Conservation (phyloP, 92 coral and sea anemone species). For the Bergia puertoricense region DNA sequence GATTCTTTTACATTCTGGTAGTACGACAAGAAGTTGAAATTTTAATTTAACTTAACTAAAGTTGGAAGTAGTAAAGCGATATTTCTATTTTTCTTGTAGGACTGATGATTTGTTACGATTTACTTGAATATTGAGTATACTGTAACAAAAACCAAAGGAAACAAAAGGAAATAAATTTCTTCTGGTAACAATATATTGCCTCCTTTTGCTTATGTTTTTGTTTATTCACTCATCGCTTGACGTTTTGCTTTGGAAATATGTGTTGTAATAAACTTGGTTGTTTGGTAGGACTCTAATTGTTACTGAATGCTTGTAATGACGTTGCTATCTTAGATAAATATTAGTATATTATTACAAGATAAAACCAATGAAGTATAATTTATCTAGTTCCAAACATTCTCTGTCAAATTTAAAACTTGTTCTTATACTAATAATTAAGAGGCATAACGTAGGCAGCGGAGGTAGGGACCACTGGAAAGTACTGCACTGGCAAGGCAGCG, state of each 20-base stretch:
- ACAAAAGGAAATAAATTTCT: not conserved
- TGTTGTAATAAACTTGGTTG: not conserved
- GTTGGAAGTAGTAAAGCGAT: not conserved
- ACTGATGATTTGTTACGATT: not conserved
- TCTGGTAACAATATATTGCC: not conserved
- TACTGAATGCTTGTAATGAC: not conserved
- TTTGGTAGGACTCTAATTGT: not conserved
- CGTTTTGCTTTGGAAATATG: not conserved
- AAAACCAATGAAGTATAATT: too few relatives aligned
- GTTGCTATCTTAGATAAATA: not conserved
- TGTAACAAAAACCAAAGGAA: not conserved
- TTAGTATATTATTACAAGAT: not conserved
- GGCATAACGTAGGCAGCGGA: slow-evolving; percentile 10
- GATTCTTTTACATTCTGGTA: not conserved
- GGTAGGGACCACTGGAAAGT: not conserved
- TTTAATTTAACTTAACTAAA: not conserved
- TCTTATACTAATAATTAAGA: not conserved
- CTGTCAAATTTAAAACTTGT: not conserved
- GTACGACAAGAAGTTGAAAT: not conserved
- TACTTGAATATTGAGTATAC: not conserved
- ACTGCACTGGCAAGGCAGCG: slow-evolving; percentile 16
- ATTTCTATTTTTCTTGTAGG: not conserved
- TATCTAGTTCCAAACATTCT: not conserved
- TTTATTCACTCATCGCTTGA: not conserved
- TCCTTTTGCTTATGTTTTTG: not conserved